These are phyloP conservation scores for Acipenser transmontanus DNA, from an alignment of 2,797 vertebrate genomes.

Conservation along the genomic window DNA sequence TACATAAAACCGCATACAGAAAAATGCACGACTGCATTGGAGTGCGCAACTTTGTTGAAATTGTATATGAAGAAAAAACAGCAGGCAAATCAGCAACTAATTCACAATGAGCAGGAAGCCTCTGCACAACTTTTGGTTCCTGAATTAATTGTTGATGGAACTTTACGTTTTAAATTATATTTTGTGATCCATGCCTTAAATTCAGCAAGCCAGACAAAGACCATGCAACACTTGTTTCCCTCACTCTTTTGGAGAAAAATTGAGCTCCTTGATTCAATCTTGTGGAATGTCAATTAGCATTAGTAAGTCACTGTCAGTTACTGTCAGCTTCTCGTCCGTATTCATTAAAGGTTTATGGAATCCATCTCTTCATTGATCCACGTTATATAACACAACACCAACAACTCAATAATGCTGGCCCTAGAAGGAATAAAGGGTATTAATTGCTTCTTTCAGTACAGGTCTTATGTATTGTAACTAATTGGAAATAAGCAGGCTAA, in stretches of 20 bases:
- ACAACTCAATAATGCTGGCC: background rate
- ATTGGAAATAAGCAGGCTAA: too few relatives aligned
- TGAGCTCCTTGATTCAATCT: too few relatives aligned
- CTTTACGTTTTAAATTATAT: too few relatives aligned
- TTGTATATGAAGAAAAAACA: slow-evolving; percentile 2
- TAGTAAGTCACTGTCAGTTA: background rate
- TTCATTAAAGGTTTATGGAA: slow-evolving; percentile 1
- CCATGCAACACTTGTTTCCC: too few relatives aligned
- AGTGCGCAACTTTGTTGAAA: too few relatives aligned
- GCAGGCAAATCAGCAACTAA: slow-evolving; percentile 6
- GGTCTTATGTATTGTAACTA: background rate
- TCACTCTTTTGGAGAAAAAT: too few relatives aligned
- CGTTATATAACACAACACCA: background rate
- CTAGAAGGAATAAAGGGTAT: background rate
- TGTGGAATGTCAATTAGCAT: background rate
- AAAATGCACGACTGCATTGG: too few relatives aligned
- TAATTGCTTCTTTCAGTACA: background rate
- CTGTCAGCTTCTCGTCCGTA: background rate
- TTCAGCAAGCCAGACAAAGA: too few relatives aligned
- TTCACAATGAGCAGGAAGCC: slow-evolving; percentile 4
- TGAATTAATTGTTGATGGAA: too few relatives aligned
- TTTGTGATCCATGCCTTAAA: too few relatives aligned
- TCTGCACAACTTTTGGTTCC: background rate
- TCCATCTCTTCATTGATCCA: background rate
- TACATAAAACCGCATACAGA: background rate